These are phyloP conservation scores for Cotesia typhae DNA, from an alignment of 1,140 invertebrate genomes.

Conservation along the genomic window DNA sequence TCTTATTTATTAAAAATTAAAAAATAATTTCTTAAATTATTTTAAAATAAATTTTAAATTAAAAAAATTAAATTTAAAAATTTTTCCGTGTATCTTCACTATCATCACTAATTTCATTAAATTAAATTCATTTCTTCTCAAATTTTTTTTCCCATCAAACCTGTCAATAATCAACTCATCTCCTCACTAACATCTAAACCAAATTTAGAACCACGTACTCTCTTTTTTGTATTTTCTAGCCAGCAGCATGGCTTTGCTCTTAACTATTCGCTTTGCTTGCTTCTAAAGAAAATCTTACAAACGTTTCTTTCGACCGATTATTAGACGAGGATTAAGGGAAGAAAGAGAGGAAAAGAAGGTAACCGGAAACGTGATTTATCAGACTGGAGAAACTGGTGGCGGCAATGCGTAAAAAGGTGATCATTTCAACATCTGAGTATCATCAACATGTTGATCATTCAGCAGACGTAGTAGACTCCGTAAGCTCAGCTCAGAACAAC, in stretches of 20 bases:
- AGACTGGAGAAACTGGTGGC: constrained; percentile 62
- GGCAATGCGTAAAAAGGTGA: constrained; percentile 56
- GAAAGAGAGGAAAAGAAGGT: constrained; percentile 42
- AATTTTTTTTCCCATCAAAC: background rate
- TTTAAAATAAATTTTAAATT: no score
- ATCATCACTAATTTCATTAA: background rate
- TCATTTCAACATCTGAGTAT: constrained; percentile 29
- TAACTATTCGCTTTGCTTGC: constrained; percentile 48
- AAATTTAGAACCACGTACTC: constrained; percentile 4
- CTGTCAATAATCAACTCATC: background rate
- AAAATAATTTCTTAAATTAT: no score
- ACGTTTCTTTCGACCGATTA: constrained; percentile 48
- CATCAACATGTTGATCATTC: constrained; percentile 4
- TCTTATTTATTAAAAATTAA: no score
- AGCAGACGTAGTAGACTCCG: background rate
- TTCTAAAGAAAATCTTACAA: constrained; percentile 50
- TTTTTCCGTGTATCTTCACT: no score
- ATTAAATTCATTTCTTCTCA: no score
- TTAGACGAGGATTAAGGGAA: constrained; percentile 36
- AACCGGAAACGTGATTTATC: constrained; percentile 61
- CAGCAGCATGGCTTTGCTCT: constrained; percentile 52
- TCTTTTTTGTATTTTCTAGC: constrained; percentile 47
- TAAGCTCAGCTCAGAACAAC: constrained; percentile 1
- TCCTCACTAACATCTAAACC: constrained; percentile 5
- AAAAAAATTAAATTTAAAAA: no score